Conservation (phyloP, 2,797 vertebrate species). For the Emys orbicularis region DNA sequence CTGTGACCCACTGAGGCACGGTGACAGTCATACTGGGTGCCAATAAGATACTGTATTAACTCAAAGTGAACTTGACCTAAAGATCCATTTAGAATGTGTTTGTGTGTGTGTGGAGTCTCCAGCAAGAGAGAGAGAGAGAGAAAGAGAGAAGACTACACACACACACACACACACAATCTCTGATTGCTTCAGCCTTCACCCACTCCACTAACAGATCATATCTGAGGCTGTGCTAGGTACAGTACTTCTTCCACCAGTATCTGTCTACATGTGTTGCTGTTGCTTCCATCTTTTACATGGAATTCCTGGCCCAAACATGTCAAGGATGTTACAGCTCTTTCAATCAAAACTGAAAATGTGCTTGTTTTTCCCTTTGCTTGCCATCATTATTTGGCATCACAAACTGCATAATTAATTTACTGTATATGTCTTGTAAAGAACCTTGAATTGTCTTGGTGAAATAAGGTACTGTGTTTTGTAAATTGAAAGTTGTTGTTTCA, state of each 20-base stretch:
- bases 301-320: background rate
- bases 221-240: background rate
- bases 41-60: too few relatives aligned
- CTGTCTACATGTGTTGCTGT: background rate
- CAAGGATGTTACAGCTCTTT: slow-evolving; percentile 17
- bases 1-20: too few relatives aligned
- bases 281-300: slow-evolving; percentile 5
- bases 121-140: too few relatives aligned
- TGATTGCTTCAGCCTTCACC: background rate
- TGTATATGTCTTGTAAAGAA: slow-evolving; percentile 37
- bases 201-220: background rate
- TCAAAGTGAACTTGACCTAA: too few relatives aligned
- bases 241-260: background rate
- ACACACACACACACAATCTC: fast-evolving
- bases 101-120: too few relatives aligned
- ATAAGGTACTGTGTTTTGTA: slow-evolving; percentile 17
- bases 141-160: too few relatives aligned
- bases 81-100: too few relatives aligned
- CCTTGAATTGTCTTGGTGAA: slow-evolving; percentile 54
- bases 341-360: slow-evolving; percentile 53
- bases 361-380: slow-evolving; percentile 54
- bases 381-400: slow-evolving; percentile 47
- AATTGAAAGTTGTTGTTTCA: slow-evolving; percentile 11
- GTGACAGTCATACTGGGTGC: too few relatives aligned
- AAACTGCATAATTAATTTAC: slow-evolving; percentile 61